phyloP scores from a whole-genome alignment of 2,113 vertebrate species.

The Notarius quadriscutis region DNA sequence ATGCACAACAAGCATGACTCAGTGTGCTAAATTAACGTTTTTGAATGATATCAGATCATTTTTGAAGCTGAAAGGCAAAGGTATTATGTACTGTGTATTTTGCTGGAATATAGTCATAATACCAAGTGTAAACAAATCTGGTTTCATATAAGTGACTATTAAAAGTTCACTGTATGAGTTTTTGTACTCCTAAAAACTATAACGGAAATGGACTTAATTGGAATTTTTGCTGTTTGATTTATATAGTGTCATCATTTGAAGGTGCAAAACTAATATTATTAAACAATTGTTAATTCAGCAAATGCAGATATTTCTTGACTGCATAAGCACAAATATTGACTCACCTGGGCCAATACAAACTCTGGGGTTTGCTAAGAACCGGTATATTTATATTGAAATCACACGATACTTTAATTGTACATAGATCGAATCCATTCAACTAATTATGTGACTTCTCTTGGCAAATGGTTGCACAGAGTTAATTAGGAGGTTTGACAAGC shows the following conservation, averaged over 20 bases:
- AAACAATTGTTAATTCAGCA: background rate
- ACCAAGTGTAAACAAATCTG: background rate
- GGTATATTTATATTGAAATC: background rate
- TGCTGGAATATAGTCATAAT: background rate
- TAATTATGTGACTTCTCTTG: background rate
- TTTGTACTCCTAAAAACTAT: background rate
- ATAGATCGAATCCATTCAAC: background rate
- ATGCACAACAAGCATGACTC: background rate
- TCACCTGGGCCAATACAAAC: background rate
- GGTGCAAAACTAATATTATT: background rate
- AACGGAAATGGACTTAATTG: background rate
- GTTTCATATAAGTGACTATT: background rate
- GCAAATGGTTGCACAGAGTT: background rate
- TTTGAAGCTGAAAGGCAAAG: background rate
- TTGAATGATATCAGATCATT: background rate
- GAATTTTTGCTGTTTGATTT: background rate
- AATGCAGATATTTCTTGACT: background rate
- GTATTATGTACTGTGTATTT: background rate
- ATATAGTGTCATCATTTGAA: background rate
- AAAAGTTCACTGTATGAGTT: background rate
- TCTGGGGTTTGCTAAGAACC: background rate
- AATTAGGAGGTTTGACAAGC: background rate
- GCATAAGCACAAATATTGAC: background rate
- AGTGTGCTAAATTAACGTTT: background rate
- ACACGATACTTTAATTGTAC: background rate